Percentiles rank a stretch among this genome's conserved stretches.
Conservation (phyloP, 2,888 invertebrate species). For the Limnephilus rhombicus region DNA sequence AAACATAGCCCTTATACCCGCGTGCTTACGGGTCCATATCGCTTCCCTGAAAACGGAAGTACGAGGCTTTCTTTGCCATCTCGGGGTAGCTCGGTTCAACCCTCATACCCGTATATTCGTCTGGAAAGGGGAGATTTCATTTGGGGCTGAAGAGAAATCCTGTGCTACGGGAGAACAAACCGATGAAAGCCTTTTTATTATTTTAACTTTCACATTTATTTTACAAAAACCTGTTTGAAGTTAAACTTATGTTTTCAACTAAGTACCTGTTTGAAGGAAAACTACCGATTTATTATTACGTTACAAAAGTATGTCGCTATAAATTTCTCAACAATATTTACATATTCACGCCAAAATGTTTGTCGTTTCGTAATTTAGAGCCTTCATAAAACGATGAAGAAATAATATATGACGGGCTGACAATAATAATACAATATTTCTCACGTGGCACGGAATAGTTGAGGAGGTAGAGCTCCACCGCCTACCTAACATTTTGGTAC, state of each 20-base stretch:
- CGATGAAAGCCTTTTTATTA: neutral
- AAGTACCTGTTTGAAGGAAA: neutral
- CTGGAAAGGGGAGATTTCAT: slow-evolving; percentile 36
- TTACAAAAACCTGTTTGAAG: neutral
- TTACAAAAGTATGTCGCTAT: neutral
- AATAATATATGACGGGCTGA: neutral
- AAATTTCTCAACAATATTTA: neutral
- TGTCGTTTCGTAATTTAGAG: neutral
- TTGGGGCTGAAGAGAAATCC: neutral
- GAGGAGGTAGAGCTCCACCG: slow-evolving; percentile 33
- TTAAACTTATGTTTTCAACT: neutral
- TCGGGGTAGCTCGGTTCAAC: slow-evolving; percentile 5
- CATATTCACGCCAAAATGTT: neutral
- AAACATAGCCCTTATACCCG: slow-evolving; percentile 47
- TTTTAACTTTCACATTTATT: neutral
- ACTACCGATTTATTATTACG: neutral
- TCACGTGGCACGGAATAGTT: slow-evolving; percentile 45
- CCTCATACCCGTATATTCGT: slow-evolving; percentile 23
- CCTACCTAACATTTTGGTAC: slow-evolving; percentile 60
- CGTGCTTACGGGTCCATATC: neutral
- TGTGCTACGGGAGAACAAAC: slow-evolving; percentile 22
- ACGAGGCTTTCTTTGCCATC: slow-evolving; percentile 6
- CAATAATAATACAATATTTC: slow-evolving; percentile 47
- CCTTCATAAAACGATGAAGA: slow-evolving; percentile 6
- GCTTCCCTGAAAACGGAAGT: slow-evolving; percentile 14